Base-by-base conservation (phyloP, 2,797 vertebrate genomes). In the Helostoma temminkii region DNA sequence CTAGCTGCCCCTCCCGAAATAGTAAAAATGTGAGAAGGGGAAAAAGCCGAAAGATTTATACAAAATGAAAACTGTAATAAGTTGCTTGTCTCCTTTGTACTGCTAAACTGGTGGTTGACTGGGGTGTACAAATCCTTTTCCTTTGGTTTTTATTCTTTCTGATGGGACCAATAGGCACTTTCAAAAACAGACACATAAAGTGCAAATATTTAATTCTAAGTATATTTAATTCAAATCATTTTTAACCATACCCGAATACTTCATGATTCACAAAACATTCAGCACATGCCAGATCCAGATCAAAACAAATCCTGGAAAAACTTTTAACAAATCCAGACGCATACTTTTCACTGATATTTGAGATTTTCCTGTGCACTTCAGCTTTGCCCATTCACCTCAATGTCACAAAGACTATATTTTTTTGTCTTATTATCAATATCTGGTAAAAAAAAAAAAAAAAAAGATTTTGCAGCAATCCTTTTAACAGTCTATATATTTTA, bases 1-100 rank as follows among this genome's bases (percentile, higher is more conserved):
- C 94, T 90, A 92, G 83, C 88, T 85, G 90, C 79, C 82, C 87
- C 88, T 89, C 87, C 86, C 83, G 50, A 69, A 84, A 39, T 16
- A 72, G 39, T 78, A 58, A 70, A 79, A 80, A 71, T 47, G 45
- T 69, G 56, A 77, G 43, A 52, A 6, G 19, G 41, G 25, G 24
- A 36, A 63, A 65, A 81, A 28, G 43, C 24, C 32, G 9, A 5
- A 1, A 34, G 7, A 59, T 28, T 53, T 45, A 9, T 0, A 50
- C 52, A 54, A 12, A 47, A 66, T 37, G n/a, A n/a, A n/a, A n/a
- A n/a, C n/a, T n/a, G n/a, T n/a, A n/a, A n/a, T n/a, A n/a, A n/a
- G 41, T n/a, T 42, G 41, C n/a, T 42, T 8, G 7, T 18, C 37
- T 41, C 6, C 3, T 41, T 41, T 41, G 16, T 41, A 2, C 8